Percentiles rank a stretch among this genome's conserved stretches.
Evolutionary conservation across 2,888 invertebrate species (phyloP).

Genomic region (Chaetoderma sp.): DNA sequence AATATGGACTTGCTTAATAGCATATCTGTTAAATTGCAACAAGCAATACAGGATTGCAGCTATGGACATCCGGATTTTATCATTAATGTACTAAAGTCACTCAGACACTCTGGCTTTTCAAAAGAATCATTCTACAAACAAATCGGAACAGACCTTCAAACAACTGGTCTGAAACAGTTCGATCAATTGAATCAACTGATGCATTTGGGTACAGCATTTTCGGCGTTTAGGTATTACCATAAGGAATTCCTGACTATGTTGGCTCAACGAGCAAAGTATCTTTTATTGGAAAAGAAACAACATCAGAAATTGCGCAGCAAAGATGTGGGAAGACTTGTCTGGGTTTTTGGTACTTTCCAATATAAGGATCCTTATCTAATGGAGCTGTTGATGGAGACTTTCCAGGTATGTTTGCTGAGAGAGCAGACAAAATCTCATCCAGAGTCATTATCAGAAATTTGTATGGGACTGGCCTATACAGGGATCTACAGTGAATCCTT

Average conservation of each 20-base stretch:
- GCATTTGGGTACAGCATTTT: slow-evolving; percentile 26
- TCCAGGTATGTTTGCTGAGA: neutral
- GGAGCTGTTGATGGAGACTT: neutral
- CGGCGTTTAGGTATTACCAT: slow-evolving; percentile 16
- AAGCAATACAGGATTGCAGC: neutral
- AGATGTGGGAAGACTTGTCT: slow-evolving; percentile 29
- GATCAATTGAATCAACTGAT: slow-evolving; percentile 20
- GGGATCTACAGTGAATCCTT: slow-evolving; percentile 12
- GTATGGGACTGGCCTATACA: slow-evolving; percentile 18
- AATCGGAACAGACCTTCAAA: slow-evolving; percentile 9
- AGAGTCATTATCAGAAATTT: slow-evolving; percentile 23
- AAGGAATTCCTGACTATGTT: slow-evolving; percentile 10
- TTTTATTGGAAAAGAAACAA: neutral
- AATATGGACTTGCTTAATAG: slow-evolving; percentile 20
- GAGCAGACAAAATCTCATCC: slow-evolving; percentile 3
- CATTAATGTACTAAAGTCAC: slow-evolving; percentile 19
- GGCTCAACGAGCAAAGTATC: neutral
- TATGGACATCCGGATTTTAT: slow-evolving; percentile 13
- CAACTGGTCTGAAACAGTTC: neutral
- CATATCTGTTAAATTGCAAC: slow-evolving; percentile 15
- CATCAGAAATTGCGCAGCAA: slow-evolving; percentile 14
- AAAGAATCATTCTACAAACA: slow-evolving; percentile 19
- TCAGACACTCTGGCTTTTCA: slow-evolving; percentile 26
- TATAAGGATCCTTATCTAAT: slow-evolving; percentile 6
- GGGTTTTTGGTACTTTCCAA: slow-evolving; percentile 28